phyloP scores from a whole-genome alignment of 2,888 invertebrate genomes.

The Ariolimax columbianus region DNA sequence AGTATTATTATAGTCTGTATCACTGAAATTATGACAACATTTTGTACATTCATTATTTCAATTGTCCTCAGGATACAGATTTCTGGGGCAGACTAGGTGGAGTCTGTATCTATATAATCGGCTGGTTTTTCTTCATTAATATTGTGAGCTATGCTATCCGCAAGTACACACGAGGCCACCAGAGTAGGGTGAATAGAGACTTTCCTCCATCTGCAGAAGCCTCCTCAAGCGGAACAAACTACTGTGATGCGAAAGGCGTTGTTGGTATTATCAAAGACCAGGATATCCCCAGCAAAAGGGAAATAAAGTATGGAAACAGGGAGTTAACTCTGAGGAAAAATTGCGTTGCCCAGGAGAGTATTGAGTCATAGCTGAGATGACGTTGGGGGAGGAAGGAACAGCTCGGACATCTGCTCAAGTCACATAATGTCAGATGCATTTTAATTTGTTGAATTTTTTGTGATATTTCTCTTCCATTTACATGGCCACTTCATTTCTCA shows the following conservation, averaged over 20 bases:
- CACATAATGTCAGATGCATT: no score
- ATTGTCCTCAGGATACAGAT: constrained; percentile 60
- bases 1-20: no score
- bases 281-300: constrained; percentile 48
- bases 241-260: neutral
- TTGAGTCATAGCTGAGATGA: neutral
- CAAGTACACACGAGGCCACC: constrained; percentile 63
- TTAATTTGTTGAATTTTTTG: no score
- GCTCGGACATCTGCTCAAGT: no score
- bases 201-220: neutral
- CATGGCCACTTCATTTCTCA: no score
- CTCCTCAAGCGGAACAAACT: neutral
- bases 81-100: constrained; percentile 71
- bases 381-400: no score
- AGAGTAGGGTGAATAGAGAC: neutral
- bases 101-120: constrained; percentile 71
- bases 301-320: constrained; percentile 42
- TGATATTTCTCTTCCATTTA: no score
- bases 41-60: neutral
- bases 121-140: constrained; percentile 75
- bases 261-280: constrained; percentile 20
- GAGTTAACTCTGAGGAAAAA: constrained; percentile 37
- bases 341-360: constrained; percentile 26
- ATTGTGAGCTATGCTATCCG: constrained; percentile 72
- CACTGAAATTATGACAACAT: no score